Percentiles rank a stretch among this genome's conserved stretches.
Evolutionary conservation across 2,888 invertebrate species (phyloP).

Genomic region (Tricholauxania praeusta): DNA sequence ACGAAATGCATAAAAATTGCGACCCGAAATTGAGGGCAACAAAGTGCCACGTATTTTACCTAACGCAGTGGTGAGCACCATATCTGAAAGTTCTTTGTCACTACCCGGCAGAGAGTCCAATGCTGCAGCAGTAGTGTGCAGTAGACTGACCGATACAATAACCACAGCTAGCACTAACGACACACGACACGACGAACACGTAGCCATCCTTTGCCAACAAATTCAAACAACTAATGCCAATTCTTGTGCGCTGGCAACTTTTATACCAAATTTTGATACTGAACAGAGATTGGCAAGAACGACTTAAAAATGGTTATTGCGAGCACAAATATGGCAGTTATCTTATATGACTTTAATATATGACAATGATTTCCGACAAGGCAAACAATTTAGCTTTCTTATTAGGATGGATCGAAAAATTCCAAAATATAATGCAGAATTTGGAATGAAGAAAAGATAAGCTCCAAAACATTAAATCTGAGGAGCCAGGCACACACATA

Average conservation of each 20-base stretch:
- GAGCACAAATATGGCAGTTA: too few species aligned
- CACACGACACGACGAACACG: conserved; percentile 33
- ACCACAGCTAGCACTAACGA: conserved; percentile 23
- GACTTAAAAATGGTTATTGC: too few species aligned
- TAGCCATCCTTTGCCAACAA: conserved; percentile 40
- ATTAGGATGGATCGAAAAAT: too few species aligned
- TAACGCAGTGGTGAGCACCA: conserved; percentile 63
- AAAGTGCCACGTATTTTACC: conserved; percentile 66
- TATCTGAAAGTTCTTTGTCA: conserved; percentile 63
- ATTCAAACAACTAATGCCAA: conserved; percentile 42
- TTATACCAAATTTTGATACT: conserved; percentile 39
- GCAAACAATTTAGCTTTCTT: too few species aligned
- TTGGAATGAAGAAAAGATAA: too few species aligned
- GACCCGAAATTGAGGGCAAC: conserved; percentile 60
- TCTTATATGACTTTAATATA: too few species aligned
- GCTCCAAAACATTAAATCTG: too few species aligned
- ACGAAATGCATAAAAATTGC: conserved; percentile 66
- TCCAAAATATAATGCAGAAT: too few species aligned
- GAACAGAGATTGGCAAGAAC: background rate
- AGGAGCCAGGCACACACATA: background rate
- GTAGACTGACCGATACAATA: conserved; percentile 4
- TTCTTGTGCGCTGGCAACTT: conserved; percentile 29
- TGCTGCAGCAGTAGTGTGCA: conserved; percentile 36
- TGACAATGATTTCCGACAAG: too few species aligned
- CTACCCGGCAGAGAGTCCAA: conserved; percentile 51